phyloP scores from a whole-genome alignment of 2,888 invertebrate species.

The Linnaemya tessellans region DNA sequence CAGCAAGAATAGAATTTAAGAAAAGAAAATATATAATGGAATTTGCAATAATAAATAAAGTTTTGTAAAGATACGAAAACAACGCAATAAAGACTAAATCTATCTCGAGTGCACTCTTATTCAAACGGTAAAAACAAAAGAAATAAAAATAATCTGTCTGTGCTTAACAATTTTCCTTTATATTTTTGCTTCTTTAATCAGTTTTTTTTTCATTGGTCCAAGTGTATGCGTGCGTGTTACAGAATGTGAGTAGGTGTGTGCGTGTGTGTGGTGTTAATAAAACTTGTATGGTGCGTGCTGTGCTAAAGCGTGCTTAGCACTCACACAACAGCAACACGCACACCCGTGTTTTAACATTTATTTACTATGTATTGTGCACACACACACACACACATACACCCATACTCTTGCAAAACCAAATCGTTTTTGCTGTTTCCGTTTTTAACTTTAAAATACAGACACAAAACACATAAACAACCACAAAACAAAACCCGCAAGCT shows the following conservation, averaged over 20 bases:
- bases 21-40: slow-evolving; percentile 19
- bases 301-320: slow-evolving; percentile 59
- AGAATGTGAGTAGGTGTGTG: background rate
- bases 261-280: slow-evolving; percentile 45
- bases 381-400: slow-evolving; percentile 5
- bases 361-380: slow-evolving; percentile 15
- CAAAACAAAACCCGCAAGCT: slow-evolving; percentile 52
- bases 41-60: slow-evolving; percentile 29
- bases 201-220: slow-evolving; percentile 25
- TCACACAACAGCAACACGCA: slow-evolving; percentile 16
- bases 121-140: slow-evolving; percentile 35
- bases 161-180: slow-evolving; percentile 15
- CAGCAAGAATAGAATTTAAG: slow-evolving; percentile 1
- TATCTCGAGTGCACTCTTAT: background rate
- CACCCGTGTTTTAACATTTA: slow-evolving; percentile 1
- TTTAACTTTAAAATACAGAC: slow-evolving; percentile 59
- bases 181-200: slow-evolving; percentile 22
- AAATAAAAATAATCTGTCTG: slow-evolving; percentile 7
- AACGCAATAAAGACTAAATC: background rate
- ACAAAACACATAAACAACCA: slow-evolving; percentile 40
- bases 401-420: slow-evolving; percentile 23
- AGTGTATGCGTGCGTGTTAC: slow-evolving; percentile 39
- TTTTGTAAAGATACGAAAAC: slow-evolving; percentile 1
- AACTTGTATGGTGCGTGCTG: slow-evolving; percentile 57
- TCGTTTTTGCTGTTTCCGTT: slow-evolving; percentile 61